Evolutionary conservation across 2,113 vertebrate genomes (phyloP), one percentile per base, ranked within the genome.

Genomic region (Glaucidium brasilianum): DNA sequence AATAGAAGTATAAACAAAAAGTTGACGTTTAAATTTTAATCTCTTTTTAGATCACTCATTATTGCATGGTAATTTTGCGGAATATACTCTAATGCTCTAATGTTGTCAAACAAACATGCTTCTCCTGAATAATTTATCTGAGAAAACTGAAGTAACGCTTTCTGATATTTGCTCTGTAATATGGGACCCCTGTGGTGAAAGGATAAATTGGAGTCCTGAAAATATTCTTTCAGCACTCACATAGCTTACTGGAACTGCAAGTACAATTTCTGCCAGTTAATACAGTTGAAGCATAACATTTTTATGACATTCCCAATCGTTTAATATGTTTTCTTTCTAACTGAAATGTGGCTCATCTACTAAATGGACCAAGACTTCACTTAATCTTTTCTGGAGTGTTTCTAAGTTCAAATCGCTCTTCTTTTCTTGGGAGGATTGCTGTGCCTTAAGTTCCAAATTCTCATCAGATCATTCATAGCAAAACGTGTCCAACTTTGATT

Each of bases 201-300:
- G 49, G 22, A 73, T 88, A 78, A 64, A 82, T 56, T 29, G 25
- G 30, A 94, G 58, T 76, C 71, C 66, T 74, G 81, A 94, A 96
- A 94, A 91, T 91, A 81, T 75, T 76, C 77, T 95, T 96, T 92
- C 85, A 93, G 55, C 87, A 83, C 50, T 92, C 90, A 83, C 41
- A 90, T 14, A 92, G 23, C 18, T 96, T 91, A 88, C 84, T 94
- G 93, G 71, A 96, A 95, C 84, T 85, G 49, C 39, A 75, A 76
- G 58, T 72, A 68, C 49, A 76, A 35, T 72, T 92, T 95, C 50
- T 93, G 84, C 69, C 91, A 95, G 73, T 90, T 92, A 93, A 90
- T 92, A 94, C 58, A 92, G 84, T 32, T 90, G 81, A 92, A 95
- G 66, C 81, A 66, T 75, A 96, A 93, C 66, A 82, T 91, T 94